Base-by-base conservation (phyloP, 2,888 invertebrate genomes). In the Trichogramma evanescens region DNA sequence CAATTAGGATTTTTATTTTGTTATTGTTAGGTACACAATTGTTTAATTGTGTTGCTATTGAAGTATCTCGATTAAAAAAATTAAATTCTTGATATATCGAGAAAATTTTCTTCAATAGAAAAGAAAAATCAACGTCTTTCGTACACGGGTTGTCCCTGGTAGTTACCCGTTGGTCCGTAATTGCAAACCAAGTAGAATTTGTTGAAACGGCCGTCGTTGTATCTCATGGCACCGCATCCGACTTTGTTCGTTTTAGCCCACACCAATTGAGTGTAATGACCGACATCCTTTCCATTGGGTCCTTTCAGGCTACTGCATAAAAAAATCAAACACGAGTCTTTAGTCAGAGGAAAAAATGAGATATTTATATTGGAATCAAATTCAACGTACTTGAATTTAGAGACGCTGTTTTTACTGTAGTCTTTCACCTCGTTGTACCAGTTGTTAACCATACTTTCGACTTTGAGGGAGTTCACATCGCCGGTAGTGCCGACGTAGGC, bases 201-300 rank as follows among this genome's bases (percentile, higher is more conserved):
- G 58, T 71, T 56, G 56, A 40, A 61, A 5, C 44, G 42, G 68
- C 69, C 58, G 69, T 71, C 38, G 3, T 56, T 49, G 70, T 76
- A 82, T 55, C 71, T 71, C 3, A 78, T 71, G 61, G 70, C 74
- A 38, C 82, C 83, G 64, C 83, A 83, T 5, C 83, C 83, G 39
- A 83, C 66, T 41, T 67, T 66, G 44, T 70, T 70, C 1, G 81
- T 77, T 38, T 76, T 71, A 2, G 79, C 81, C 82, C 82, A 83
- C 2, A 81, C 73, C 56, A 83, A 68, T 74, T 82, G 80, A 1
- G 77, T 80, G 66, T 78, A 80, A 65, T 79, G 79, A 2, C 78
- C 77, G 41, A 65, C 66, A 1, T 54, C 54, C 5, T 56, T 5
- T 4, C 60, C 53, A 45, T 62, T 67, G 7, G 38, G 7, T 7